Evolutionary conservation across 2,888 invertebrate species (phyloP).

Genomic region (Zootermopsis nevadensis): DNA sequence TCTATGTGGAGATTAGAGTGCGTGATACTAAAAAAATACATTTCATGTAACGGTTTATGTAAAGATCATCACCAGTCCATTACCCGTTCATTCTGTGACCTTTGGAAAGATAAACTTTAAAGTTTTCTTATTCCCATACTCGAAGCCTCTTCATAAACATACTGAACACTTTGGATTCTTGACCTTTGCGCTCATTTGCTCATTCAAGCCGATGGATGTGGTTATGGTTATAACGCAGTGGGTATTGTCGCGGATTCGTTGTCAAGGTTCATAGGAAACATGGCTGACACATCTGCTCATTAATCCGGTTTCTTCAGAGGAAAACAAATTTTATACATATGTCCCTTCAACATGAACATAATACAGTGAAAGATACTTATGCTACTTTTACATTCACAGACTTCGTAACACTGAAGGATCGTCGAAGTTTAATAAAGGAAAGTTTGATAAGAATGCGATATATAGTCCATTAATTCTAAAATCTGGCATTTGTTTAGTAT

Average conservation of each 20-base stretch:
- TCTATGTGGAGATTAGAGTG: too few relatives aligned
- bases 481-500: not conserved
- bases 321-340: not conserved
- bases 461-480: not conserved
- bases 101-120: not conserved
- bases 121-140: not conserved
- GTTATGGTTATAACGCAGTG: not conserved
- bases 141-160: not conserved
- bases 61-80: not conserved
- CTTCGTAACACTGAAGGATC: not conserved
- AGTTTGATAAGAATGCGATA: constrained; percentile 17
- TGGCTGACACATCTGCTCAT: not conserved
- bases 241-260: constrained; percentile 5
- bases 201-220: not conserved
- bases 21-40: too few relatives aligned
- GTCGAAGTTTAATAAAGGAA: constrained; percentile 3
- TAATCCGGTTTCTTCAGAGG: not conserved
- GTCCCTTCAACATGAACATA: too few relatives aligned
- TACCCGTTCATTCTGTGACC: not conserved
- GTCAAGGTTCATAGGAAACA: not conserved
- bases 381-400: not conserved
- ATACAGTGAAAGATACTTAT: not conserved
- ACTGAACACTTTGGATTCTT: not conserved
- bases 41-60: not conserved
- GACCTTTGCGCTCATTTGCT: constrained; percentile 2